Evolutionary conservation across 2,797 vertebrate genomes (phyloP).

Genomic region (Zenarchopterus dispar): DNA sequence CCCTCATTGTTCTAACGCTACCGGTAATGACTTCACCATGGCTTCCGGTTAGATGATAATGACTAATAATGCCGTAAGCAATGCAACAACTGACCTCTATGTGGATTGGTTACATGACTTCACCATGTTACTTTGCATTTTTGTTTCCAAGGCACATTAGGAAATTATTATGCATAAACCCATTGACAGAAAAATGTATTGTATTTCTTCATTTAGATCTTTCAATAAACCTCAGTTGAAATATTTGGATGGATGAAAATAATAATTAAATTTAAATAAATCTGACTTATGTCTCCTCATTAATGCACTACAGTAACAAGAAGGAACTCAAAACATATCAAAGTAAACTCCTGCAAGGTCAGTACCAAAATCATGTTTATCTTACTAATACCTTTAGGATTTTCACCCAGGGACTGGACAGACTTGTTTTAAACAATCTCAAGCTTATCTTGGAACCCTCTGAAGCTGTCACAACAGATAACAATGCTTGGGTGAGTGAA

Average conservation of each 20-base stretch:
- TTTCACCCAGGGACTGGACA: too few species aligned
- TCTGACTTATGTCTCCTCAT: neutral
- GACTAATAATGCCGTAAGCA: conserved; percentile 39
- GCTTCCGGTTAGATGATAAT: conserved; percentile 67
- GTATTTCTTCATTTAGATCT: neutral
- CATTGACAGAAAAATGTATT: too few species aligned
- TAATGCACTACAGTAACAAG: neutral
- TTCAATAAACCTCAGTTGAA: neutral
- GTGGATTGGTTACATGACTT: conserved; percentile 21
- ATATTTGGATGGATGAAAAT: neutral
- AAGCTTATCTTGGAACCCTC: neutral
- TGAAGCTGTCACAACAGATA: too few species aligned
- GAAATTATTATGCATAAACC: too few species aligned
- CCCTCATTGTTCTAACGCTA: conserved; percentile 67
- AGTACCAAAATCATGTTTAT: neutral
- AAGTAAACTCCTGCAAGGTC: neutral
- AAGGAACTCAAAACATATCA: neutral
- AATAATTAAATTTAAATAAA: neutral
- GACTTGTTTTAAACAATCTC: neutral
- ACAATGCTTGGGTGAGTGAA: too few species aligned
- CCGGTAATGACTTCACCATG: conserved; percentile 65
- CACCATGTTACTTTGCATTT: neutral
- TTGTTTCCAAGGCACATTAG: too few species aligned
- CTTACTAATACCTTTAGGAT: neutral
- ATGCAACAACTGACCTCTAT: conserved; percentile 42